Evolutionary conservation across 2,797 vertebrate genomes (phyloP), one percentile per base, ranked within the genome.

Genomic region (Enteromius afrohamiltoni): DNA sequence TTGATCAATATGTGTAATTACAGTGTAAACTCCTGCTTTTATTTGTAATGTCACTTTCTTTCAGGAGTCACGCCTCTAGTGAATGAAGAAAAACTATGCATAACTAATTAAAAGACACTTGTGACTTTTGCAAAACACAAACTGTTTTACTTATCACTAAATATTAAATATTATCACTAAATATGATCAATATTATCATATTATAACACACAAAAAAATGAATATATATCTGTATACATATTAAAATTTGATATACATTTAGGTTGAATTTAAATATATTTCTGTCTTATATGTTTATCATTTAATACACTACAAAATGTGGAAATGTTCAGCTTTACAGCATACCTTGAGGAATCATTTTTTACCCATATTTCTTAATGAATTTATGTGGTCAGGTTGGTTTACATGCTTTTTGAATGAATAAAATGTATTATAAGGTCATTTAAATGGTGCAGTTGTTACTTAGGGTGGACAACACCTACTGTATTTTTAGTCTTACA

Each of bases 31-130:
- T 62, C 23, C 19, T 29, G 45, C 1, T 31, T 79, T 16, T 47
- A 81, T 60, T 42, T 76, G 11, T 76, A 58, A 58, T 55, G 14
- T 8, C n/a, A 74, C 49, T n/a, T 58, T 37, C 9, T 40, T 40
- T 58, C 6, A 40, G 26, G 4, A 51, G 47, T 16, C 3, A 40
- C 3, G 21, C 9, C 9, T 37, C n/a, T 26, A 17, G n/a, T 16
- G 3, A 42, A 42, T 42, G 31, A 77, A 55, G 10, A 76, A 76
- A 31, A n/a, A 21, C 13, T 19, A 19, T 74, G 26, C 9, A 34
- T 17, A 51, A 73, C 26, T 17, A 51, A 74, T 10, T 69, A 69
- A 23, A 69, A 60, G 23, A 16, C 21, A 40, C 67, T 14, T n/a
- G 9, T 40, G 34, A 67, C 65, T 67, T 31, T 68, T n/a, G 37